Base-by-base conservation (phyloP, 1,140 invertebrate genomes). In the Dinothrombium tinctorium region DNA sequence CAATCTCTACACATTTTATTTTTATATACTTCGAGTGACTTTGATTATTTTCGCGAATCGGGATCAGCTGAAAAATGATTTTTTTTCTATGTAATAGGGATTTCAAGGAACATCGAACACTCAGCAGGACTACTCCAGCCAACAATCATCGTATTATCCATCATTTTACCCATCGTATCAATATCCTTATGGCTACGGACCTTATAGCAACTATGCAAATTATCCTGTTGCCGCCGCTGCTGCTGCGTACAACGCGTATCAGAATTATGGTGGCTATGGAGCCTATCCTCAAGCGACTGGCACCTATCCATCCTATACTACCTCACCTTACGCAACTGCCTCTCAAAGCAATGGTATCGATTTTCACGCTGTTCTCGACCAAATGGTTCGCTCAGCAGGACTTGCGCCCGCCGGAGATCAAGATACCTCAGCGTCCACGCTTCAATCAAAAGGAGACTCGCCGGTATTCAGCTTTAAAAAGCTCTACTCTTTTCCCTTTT, bases 361-460 rank as follows among this genome's bases (percentile, higher is more conserved):
- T 37, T 40, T 48, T 4, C 46, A 48, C 32, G 37, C 39, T 14
- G 46, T 48, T 6, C 35, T 48, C 0, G 46, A 48, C 21, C 33
- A 40, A 17, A 42, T 48, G 23, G 40, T 48, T 19, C 43, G 46
- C 8, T 42, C 43, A 11, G 43, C 46, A n/a, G 46, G 46, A 15
- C 29, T 48, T 3, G 38, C 8, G 36, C 47, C 35, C 38, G 44
- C 23, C 25, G 47, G 42, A 37, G 50, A 44, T 43, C 50, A 46
- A 37, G 50, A 41, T 22, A 40, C 15, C 41, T 37, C 47, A 6
- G 39, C 39, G 15, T 40, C 39, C 8, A 32, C 26, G 6, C 20
- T 40, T 17, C 17, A 31, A 32, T 19, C 26, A 4, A 40, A 40
- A 40, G 39, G 39, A 15, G 39, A 40, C 15, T 28, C 33, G 22